phyloP scores from a whole-genome alignment of 1,140 invertebrate species.

The Drosophila santomea region DNA sequence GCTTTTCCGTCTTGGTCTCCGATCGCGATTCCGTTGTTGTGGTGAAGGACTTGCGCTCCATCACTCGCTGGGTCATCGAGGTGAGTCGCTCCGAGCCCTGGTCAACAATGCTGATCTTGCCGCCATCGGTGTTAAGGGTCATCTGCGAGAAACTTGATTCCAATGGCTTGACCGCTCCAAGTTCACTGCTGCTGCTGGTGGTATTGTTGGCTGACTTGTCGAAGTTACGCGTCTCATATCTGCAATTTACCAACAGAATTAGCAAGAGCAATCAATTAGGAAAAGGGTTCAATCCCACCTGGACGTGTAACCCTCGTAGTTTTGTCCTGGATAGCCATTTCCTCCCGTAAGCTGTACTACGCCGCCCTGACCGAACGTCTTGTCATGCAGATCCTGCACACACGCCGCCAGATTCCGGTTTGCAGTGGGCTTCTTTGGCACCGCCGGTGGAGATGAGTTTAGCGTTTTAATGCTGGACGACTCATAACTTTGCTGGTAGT shows the following conservation, averaged over 20 bases:
- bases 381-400: conserved; percentile 83
- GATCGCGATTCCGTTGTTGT: conserved; percentile 85
- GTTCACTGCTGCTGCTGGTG: conserved; percentile 54
- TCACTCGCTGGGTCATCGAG: conserved; percentile 86
- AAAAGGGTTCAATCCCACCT: conserved; percentile 78
- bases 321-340: conserved; percentile 84
- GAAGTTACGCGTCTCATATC: conserved; percentile 83
- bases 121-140: conserved; percentile 79
- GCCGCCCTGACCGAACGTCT: conserved; percentile 83
- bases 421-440: conserved; percentile 66
- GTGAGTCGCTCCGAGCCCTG: conserved; percentile 74
- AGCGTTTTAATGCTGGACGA: conserved; percentile 73
- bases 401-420: conserved; percentile 83
- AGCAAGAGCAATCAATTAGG: neutral
- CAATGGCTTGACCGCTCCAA: conserved; percentile 63
- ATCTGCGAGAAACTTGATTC: conserved; percentile 81
- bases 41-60: conserved; percentile 86
- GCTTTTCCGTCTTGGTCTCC: conserved; percentile 84
- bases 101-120: conserved; percentile 78
- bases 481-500: conserved; percentile 81
- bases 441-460: conserved; percentile 62
- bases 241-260: conserved; percentile 15
- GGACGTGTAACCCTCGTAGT: conserved; percentile 87
- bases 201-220: conserved; percentile 70
- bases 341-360: conserved; percentile 77